These are phyloP conservation scores for Drosophila monieri DNA, from an alignment of 2,888 invertebrate species.

Conservation along the genomic window DNA sequence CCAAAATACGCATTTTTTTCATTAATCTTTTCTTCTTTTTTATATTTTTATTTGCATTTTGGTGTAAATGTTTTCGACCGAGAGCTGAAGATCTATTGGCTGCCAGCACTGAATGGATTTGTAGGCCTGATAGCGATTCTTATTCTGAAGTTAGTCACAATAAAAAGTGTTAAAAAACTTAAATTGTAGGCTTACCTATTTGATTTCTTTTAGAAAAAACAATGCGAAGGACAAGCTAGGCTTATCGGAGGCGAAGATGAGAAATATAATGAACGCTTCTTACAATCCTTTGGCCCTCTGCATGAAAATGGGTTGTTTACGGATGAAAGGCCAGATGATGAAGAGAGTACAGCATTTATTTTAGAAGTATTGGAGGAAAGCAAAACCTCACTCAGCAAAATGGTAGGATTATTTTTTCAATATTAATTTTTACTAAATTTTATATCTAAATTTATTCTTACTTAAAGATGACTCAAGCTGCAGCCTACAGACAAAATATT, in stretches of 20 bases:
- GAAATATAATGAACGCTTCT: constrained; percentile 5
- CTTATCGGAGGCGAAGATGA: constrained; percentile 18
- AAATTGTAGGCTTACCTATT: no score
- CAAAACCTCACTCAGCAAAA: constrained; percentile 33
- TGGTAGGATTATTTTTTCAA: constrained; percentile 16
- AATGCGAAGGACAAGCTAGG: neutral
- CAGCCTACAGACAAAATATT: no score
- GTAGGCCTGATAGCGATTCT: constrained; percentile 1
- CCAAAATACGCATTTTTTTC: constrained; percentile 63
- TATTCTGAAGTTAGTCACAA: neutral
- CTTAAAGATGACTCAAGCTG: constrained; percentile 17
- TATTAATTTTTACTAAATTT: neutral
- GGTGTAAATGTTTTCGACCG: constrained; percentile 74
- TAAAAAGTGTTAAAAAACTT: no score
- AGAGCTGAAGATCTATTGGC: constrained; percentile 64
- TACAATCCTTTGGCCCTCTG: constrained; percentile 2
- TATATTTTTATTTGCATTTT: constrained; percentile 64
- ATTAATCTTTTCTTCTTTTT: constrained; percentile 73
- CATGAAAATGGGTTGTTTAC: constrained; percentile 30
- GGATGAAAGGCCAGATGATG: constrained; percentile 37
- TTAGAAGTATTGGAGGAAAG: constrained; percentile 37
- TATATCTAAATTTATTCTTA: neutral
- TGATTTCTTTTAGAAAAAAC: neutral
- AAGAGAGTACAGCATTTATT: constrained; percentile 37
- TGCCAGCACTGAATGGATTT: constrained; percentile 70